Percentiles rank a stretch among this genome's conserved stretches.
Conservation (phyloP, 1,140 invertebrate genomes). For the Pseudomyrmex dendroicus region DNA sequence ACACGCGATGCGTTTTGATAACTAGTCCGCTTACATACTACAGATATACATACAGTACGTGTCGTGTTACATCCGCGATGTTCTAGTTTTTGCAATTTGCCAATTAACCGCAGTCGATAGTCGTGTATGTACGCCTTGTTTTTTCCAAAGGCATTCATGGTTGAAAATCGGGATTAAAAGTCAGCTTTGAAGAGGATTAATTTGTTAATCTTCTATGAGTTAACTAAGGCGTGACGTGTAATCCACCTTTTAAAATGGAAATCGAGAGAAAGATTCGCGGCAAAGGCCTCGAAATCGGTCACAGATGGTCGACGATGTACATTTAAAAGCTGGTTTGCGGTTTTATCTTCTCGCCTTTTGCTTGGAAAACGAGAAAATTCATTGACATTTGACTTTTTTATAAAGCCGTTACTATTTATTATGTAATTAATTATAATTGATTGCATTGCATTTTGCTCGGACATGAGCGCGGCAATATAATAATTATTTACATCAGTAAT, state of each 20-base stretch:
- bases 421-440: neutral
- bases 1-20: neutral
- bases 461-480: too few relatives aligned
- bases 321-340: constrained; percentile 7
- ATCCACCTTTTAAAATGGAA: constrained; percentile 70
- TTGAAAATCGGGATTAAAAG: constrained; percentile 64
- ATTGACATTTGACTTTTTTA: neutral
- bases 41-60: too few relatives aligned
- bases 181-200: constrained; percentile 59
- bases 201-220: constrained; percentile 74
- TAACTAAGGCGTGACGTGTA: constrained; percentile 52
- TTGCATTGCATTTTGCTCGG: too few relatives aligned
- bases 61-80: neutral
- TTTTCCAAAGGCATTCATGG: constrained; percentile 39
- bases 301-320: neutral
- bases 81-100: neutral
- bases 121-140: neutral
- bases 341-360: neutral
- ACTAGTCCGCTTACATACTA: neutral
- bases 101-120: constrained; percentile 26
- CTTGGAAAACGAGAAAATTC: constrained; percentile 1
- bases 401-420: neutral
- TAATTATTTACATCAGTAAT: neutral
- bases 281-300: constrained; percentile 16
- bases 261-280: constrained; percentile 49